Conservation (phyloP, 2,888 invertebrate genomes). For the Agonum fuliginosum region DNA sequence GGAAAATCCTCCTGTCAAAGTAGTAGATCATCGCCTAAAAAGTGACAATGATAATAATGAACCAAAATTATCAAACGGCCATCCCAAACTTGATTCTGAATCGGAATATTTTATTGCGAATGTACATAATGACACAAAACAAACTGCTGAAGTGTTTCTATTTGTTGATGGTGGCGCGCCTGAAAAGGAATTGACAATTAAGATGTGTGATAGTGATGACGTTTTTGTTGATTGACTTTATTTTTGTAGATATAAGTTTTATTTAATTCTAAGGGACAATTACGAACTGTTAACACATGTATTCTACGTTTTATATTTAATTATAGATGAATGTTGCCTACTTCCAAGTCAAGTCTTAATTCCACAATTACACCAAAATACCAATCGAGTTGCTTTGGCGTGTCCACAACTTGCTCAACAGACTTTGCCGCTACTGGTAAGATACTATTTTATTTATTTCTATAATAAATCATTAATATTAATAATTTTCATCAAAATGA, state of each 20-base stretch:
- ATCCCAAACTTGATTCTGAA: not conserved
- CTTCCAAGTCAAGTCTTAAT: conserved; percentile 89
- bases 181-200: conserved; percentile 22
- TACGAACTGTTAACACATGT: no score
- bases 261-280: conserved; percentile 60
- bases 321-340: conserved; percentile 89
- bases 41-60: not conserved
- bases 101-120: conserved; percentile 65
- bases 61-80: not conserved
- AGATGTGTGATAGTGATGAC: conserved; percentile 48
- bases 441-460: conserved; percentile 9
- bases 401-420: conserved; percentile 81
- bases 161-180: conserved; percentile 60
- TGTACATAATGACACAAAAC: conserved; percentile 58
- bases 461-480: no score
- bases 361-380: conserved; percentile 85
- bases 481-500: no score
- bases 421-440: conserved; percentile 80
- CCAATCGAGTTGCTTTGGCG: conserved; percentile 82
- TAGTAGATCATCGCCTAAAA: not conserved
- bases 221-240: conserved; percentile 56
- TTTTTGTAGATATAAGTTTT: conserved; percentile 25
- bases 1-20: not conserved
- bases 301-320: not conserved
- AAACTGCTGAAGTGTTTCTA: conserved; percentile 63